Conservation (phyloP, 2,888 invertebrate genomes). For the Andrena marginata region DNA sequence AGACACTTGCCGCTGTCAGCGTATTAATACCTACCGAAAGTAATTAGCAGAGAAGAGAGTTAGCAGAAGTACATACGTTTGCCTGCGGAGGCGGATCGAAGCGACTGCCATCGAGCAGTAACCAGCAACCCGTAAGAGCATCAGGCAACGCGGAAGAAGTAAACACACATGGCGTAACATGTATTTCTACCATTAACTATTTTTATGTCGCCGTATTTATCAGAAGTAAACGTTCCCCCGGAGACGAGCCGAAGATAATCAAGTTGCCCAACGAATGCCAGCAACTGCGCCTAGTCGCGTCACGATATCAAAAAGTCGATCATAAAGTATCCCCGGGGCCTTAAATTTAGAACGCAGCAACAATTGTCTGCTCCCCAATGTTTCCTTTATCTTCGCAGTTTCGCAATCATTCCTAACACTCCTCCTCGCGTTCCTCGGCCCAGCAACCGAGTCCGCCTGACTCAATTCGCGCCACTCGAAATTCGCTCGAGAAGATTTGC, state of each 20-base stretch:
- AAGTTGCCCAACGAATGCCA: no score
- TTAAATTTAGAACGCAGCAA: neutral
- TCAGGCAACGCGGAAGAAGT: neutral
- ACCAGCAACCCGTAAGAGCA: neutral
- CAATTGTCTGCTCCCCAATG: neutral
- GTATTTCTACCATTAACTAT: neutral
- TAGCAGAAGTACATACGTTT: no score
- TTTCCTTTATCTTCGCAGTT: no score
- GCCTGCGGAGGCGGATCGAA: no score
- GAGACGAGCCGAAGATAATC: neutral
- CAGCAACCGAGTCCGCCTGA: neutral
- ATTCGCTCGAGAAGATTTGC: constrained; percentile 34
- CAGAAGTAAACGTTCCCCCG: neutral
- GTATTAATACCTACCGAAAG: no score
- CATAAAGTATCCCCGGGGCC: no score
- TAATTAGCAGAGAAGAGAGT: no score
- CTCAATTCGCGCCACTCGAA: constrained; percentile 6
- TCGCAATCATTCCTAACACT: no score
- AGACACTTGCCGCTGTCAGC: no score
- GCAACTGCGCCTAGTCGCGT: no score
- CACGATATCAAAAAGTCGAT: no score
- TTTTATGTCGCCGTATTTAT: constrained; percentile 1
- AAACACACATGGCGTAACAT: constrained; percentile 6
- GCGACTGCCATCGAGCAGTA: neutral
- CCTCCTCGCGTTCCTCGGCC: no score